These are phyloP conservation scores for Lissocephala sabroskyi DNA, from an alignment of 2,888 invertebrate species.

Conservation along the genomic window DNA sequence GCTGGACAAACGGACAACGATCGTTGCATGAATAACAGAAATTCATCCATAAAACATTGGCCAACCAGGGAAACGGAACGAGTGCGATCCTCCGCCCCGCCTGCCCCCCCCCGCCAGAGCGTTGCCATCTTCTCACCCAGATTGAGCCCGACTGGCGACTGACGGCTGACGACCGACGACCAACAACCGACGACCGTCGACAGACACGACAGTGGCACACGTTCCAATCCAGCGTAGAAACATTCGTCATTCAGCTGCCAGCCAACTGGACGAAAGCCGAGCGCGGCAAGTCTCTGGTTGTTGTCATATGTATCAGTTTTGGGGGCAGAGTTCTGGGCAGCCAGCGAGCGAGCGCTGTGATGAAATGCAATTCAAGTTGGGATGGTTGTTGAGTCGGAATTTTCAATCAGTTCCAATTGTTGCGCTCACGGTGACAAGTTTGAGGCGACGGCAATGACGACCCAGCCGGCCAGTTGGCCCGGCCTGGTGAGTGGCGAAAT, in stretches of 20 bases:
- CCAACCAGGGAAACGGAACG: conserved; percentile 13
- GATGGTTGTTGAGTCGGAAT: conserved; percentile 40
- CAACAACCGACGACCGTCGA: too few species aligned
- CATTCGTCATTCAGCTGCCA: conserved; percentile 4
- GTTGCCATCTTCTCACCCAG: too few species aligned
- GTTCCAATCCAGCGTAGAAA: conserved; percentile 37
- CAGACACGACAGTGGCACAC: conserved; percentile 44
- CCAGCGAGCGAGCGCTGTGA: too few species aligned
- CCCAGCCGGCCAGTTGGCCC: conserved; percentile 11
- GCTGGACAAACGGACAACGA: conserved; percentile 26
- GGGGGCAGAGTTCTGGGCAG: conserved; percentile 21
- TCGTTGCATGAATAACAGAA: conserved; percentile 63
- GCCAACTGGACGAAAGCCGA: conserved; percentile 9
- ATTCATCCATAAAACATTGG: conserved; percentile 71
- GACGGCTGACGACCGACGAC: too few species aligned
- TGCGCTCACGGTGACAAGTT: conserved; percentile 56
- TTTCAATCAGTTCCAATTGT: conserved; percentile 64
- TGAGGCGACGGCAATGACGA: conserved; percentile 8
- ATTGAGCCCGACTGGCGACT: too few species aligned
- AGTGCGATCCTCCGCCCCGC: neutral
- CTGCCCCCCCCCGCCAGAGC: too few species aligned
- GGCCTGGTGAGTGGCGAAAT: conserved; percentile 59
- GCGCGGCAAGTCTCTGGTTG: conserved; percentile 28
- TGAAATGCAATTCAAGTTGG: conserved; percentile 27
- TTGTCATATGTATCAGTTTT: conserved; percentile 62